Base-by-base conservation (phyloP, 2,113 vertebrate species). In the Madoqua kirkii region DNA sequence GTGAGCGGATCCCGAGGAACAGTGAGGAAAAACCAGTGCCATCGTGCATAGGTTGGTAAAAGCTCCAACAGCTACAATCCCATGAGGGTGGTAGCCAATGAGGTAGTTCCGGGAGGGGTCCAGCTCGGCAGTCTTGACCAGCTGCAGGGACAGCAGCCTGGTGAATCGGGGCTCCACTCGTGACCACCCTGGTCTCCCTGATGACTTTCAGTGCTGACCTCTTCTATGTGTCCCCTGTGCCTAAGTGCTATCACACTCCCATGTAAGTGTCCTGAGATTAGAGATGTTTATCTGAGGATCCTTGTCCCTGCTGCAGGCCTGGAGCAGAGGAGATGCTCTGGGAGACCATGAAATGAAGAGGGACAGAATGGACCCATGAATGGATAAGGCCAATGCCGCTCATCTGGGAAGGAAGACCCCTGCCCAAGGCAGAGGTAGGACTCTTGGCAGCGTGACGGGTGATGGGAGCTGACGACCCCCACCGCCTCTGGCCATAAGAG, bases 1-100 rank as follows among this genome's bases (percentile, higher is more conserved):
- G 98, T 0, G 98, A 98, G 15, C 86, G 98, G 96, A 99, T 97
- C 17, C 99, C 99, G 0, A 99, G 99, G 98, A 99, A 99, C 25
- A 99, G 84, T 0, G 83, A 62, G 7, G 96, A 97, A 96, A 99
- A 99, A 14, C 99, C 99, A 0, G 99, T 99, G 9, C 99, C 98
- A 7, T 99, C 99, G 99, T 99, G 98, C 99, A 99, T 98, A 99
- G 99, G 97, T 99, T 99, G 76, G 99, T 55, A 17, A 99, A 99
- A 82, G 99, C 99, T 64, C 99, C 99, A 0, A 98, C 97, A 11
- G 99, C 99, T 98, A 99, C 98, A 55, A 99, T 98, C 0, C 99
- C 99, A 0, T 99, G 99, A 1, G 99, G 99, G 87, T 99, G 99
- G 97, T 99, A 99, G 36, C 99, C 99, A 0, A 99, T 40, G 7